phyloP scores from a whole-genome alignment of 2,113 vertebrate genomes.

The Globicephala melas region DNA sequence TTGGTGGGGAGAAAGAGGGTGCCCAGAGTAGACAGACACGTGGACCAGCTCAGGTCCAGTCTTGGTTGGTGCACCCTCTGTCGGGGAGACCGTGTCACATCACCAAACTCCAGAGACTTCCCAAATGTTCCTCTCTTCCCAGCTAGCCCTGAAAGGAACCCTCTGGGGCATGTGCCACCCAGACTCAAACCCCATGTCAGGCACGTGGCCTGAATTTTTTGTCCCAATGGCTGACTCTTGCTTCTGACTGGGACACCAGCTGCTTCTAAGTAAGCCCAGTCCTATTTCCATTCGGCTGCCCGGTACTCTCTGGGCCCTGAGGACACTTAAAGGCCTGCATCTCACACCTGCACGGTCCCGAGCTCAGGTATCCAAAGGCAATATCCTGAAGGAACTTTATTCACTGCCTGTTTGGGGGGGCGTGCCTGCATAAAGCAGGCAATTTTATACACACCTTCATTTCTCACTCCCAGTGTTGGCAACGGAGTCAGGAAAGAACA shows the following conservation, averaged over 20 bases:
- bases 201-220: neutral
- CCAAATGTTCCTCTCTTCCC: neutral
- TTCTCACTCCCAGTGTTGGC: neutral
- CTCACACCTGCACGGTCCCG: neutral
- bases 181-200: neutral
- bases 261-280: neutral
- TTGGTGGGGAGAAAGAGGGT: neutral
- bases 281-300: neutral
- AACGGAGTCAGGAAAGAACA: neutral
- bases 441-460: neutral
- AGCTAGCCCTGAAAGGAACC: neutral
- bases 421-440: neutral
- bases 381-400: neutral
- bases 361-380: constrained; percentile 24
- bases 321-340: neutral
- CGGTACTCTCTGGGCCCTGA: neutral
- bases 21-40: neutral
- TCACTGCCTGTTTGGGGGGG: neutral
- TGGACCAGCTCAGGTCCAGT: neutral
- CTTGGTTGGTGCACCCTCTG: neutral
- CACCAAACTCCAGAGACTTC: neutral
- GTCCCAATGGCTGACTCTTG: neutral
- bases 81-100: neutral
- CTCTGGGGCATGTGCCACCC: no score
- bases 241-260: neutral